Percentiles rank a stretch among this genome's conserved stretches.
phyloP scores from a whole-genome alignment of 2,888 invertebrate species.

The Andrena chrysosceles region DNA sequence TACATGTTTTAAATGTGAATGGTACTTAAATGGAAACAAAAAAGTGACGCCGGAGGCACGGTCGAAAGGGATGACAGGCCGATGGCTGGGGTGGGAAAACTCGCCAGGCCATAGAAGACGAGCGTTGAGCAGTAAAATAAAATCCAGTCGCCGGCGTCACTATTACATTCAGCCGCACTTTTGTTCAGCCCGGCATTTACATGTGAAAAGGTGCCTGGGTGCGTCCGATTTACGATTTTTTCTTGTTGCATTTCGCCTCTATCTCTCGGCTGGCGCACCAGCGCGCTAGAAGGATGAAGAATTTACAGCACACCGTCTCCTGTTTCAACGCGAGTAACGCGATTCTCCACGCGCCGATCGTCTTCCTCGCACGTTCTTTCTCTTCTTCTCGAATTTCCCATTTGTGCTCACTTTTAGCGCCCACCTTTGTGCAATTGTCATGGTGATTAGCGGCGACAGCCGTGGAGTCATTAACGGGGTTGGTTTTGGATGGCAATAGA shows the following conservation, averaged over 20 bases:
- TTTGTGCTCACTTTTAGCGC: too few species aligned
- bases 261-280: not conserved
- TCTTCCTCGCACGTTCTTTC: not conserved
- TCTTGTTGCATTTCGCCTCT: conserved; percentile 21
- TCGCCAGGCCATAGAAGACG: conserved; percentile 23
- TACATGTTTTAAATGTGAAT: conserved; percentile 77
- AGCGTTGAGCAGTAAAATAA: conserved; percentile 65
- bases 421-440: not conserved
- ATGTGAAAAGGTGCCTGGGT: conserved; percentile 77
- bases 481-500: not conserved
- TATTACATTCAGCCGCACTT: conserved; percentile 76
- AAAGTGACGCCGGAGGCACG: conserved; percentile 56
- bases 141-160: conserved; percentile 56
- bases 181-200: conserved; percentile 80
- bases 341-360: not conserved
- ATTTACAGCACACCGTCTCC: conserved; percentile 41
- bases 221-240: conserved; percentile 78
- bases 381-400: not conserved
- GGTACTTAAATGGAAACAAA: conserved; percentile 76
- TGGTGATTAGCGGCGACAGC: not conserved
- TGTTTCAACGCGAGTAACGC: conserved; percentile 25
- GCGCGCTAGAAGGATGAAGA: conserved; percentile 38
- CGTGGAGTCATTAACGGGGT: not conserved
- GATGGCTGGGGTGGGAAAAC: not conserved
- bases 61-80: conserved; percentile 1